phyloP scores from a whole-genome alignment of 2,113 vertebrate species.

The Alligator mississippiensis region DNA sequence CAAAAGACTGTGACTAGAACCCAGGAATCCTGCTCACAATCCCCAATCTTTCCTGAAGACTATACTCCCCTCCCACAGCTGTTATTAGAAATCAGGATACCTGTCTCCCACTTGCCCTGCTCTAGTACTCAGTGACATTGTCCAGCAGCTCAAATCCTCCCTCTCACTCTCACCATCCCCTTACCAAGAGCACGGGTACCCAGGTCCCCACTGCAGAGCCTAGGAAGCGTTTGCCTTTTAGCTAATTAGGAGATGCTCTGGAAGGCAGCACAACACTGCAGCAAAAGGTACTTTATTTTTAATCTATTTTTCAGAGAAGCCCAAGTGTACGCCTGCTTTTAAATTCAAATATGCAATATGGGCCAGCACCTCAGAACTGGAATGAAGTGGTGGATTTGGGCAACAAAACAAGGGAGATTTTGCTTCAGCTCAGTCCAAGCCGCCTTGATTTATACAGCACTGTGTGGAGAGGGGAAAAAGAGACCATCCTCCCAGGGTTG shows the following conservation, averaged over 20 bases:
- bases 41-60: no score
- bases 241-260: not conserved
- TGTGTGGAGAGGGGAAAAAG: not conserved
- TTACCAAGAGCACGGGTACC: not conserved
- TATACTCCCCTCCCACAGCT: slow-evolving; percentile 24
- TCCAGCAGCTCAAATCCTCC: no score
- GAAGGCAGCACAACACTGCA: not conserved
- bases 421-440: slow-evolving; percentile 59
- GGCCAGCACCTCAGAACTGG: slow-evolving; percentile 60
- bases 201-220: not conserved
- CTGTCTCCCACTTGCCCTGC: slow-evolving; percentile 2
- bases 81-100: slow-evolving; percentile 26
- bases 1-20: not conserved
- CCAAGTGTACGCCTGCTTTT: slow-evolving; percentile 59
- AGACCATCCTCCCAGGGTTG: not conserved
- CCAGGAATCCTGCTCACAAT: no score
- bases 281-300: not conserved
- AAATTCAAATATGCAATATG: slow-evolving; percentile 76
- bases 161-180: not conserved
- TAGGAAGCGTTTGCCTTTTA: not conserved
- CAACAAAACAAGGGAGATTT: slow-evolving; percentile 69
- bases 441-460: slow-evolving; percentile 42
- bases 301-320: not conserved
- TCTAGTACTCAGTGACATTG: not conserved
- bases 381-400: slow-evolving; percentile 69